Conservation (phyloP, 2,888 invertebrate species). For the Stramonita haemastoma region DNA sequence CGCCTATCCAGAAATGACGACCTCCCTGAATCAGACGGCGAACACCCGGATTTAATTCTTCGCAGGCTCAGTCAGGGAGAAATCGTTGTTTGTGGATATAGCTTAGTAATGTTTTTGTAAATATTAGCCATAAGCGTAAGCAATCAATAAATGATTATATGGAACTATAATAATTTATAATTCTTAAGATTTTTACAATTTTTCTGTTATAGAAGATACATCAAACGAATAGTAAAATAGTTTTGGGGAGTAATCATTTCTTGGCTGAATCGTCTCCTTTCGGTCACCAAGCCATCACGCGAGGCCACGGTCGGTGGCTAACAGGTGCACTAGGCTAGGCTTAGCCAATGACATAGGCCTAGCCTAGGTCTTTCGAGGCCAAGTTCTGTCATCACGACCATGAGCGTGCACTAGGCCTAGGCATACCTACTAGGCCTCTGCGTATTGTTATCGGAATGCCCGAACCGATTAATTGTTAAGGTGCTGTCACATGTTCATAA, state of each 20-base stretch:
- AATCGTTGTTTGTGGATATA: neutral
- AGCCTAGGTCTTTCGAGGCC: too few species aligned
- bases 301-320: neutral
- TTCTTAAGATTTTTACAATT: neutral
- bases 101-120: neutral
- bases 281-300: constrained; percentile 13
- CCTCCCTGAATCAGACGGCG: constrained; percentile 43
- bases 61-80: neutral
- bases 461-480: too few species aligned
- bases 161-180: neutral
- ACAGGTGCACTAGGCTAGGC: neutral
- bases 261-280: neutral
- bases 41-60: constrained; percentile 41
- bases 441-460: too few species aligned
- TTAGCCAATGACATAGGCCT: neutral
- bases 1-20: constrained; percentile 48
- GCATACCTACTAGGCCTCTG: too few species aligned
- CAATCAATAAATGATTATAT: neutral
- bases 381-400: too few species aligned
- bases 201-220: neutral
- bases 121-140: neutral
- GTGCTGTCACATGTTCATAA: too few species aligned
- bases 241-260: neutral
- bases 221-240: neutral
- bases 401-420: too few species aligned